These are phyloP conservation scores for Drosophila setifemur DNA, from an alignment of 1,140 invertebrate genomes.

Conservation along the genomic window DNA sequence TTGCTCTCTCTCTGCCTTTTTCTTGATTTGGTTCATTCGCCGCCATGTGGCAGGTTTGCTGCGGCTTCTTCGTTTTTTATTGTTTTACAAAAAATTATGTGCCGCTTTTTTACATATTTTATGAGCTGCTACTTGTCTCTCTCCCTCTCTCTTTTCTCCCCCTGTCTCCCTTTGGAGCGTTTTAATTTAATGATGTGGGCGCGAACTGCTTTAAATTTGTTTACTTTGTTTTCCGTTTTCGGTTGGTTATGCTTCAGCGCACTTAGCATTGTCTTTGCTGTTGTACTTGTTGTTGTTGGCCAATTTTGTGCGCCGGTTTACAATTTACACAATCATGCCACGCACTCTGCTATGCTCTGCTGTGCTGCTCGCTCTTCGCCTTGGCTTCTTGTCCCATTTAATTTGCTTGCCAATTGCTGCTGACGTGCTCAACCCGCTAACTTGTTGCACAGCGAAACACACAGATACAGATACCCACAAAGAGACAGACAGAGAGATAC, in stretches of 20 bases:
- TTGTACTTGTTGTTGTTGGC: constrained; percentile 16
- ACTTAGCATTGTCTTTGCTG: constrained; percentile 50
- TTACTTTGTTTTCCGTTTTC: constrained; percentile 58
- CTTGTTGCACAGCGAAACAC: constrained; percentile 25
- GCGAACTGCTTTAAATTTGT: constrained; percentile 73
- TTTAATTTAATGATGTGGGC: constrained; percentile 76
- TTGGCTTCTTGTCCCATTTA: constrained; percentile 29
- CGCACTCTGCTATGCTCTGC: constrained; percentile 39
- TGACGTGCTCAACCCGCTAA: constrained; percentile 44
- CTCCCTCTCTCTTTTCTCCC: background rate
- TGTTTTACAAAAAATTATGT: constrained; percentile 71
- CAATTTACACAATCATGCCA: constrained; percentile 54
- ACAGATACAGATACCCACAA: background rate
- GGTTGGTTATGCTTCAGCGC: constrained; percentile 63
- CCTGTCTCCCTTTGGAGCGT: constrained; percentile 23
- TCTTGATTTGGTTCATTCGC: constrained; percentile 5
- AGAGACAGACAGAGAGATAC: background rate
- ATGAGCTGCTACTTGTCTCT: constrained; percentile 49
- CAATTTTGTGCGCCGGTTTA: constrained; percentile 52
- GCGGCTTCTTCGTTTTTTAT: constrained; percentile 44
- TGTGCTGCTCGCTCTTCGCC: background rate
- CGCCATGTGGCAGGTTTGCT: constrained; percentile 48
- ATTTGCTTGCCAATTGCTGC: constrained; percentile 49
- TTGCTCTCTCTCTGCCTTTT: background rate
- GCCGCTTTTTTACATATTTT: constrained; percentile 60